Base-by-base conservation (phyloP, 2,113 vertebrate species). In the human region DNA sequence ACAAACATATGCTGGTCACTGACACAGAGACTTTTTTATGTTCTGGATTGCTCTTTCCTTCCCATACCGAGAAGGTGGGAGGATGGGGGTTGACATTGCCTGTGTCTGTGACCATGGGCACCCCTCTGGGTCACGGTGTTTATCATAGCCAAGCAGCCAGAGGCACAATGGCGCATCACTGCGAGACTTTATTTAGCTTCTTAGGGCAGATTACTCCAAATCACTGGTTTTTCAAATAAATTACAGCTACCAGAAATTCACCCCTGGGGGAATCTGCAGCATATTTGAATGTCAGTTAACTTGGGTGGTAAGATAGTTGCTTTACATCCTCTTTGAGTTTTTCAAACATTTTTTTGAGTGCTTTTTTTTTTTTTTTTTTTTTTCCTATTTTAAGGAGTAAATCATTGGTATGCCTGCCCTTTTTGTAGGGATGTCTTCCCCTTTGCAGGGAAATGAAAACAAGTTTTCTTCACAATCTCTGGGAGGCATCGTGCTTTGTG, bases 141-240 rank as follows among this genome's bases (percentile, higher is more conserved):
- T 96, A 92, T 85, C 93, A 0, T 94, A 92, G 91, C 88, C 27
- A 76, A 93, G 80, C 85, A 76, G 80, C 61, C 79, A 87, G 81
- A 97, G 91, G 94, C 79, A 85, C 83, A 78, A 43, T 95, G 91
- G 96, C 64, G 76, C 80, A 91, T 94, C 92, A 89, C 85, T 73
- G 78, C 93, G 22, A 18, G 32, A 20, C 93, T 92, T 90, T 93
- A 86, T 94, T 92, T 97, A 96, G 94, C 79, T 96, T 79, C 92
- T 82, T 92, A 45, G 89, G 89, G 84, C 81, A 93, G 59, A 84
- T 89, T 83, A 64, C 81, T 72, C 94, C 96, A 96, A 93, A 96
- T 96, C 92, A 93, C 89, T 87, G 95, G 96, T 93, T 96, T 96
- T 86, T 93, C 79, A 96, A 95, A 97, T 97, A 94, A 95, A 95